Conservation (phyloP, 1,140 invertebrate species). For the Polyergus mexicanus region DNA sequence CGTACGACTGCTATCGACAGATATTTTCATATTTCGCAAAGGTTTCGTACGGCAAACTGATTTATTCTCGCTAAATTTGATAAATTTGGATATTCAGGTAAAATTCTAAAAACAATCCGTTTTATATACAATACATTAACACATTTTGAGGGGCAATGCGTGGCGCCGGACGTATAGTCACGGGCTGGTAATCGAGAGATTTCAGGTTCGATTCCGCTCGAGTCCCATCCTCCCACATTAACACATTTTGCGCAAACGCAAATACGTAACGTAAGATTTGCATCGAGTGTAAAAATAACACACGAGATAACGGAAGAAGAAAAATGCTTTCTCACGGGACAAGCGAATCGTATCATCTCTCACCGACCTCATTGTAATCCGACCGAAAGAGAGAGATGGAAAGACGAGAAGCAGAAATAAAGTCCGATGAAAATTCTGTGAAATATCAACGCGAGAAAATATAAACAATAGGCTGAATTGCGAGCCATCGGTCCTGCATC, state of each 20-base stretch:
- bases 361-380: slow-evolving; percentile 59
- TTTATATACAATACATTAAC: neutral
- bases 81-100: neutral
- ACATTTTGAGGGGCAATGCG: no score
- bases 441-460: slow-evolving; percentile 57
- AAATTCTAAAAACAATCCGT: neutral
- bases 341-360: slow-evolving; percentile 49
- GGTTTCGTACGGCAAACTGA: neutral
- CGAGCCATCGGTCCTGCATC: slow-evolving; percentile 1
- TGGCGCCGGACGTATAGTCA: no score
- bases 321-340: slow-evolving; percentile 27
- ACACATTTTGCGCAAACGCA: neutral
- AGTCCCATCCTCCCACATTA: no score
- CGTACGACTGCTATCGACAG: neutral
- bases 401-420: neutral
- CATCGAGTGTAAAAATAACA: slow-evolving; percentile 3
- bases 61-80: neutral
- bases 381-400: slow-evolving; percentile 3
- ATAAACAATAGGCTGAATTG: slow-evolving; percentile 66
- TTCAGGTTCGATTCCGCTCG: no score
- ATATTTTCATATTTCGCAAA: neutral
- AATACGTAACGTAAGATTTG: slow-evolving; percentile 4
- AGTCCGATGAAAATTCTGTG: slow-evolving; percentile 31
- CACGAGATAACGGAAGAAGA: neutral
- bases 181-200: no score